Percentiles rank a stretch among this genome's conserved stretches.
phyloP scores from a whole-genome alignment of 1,140 invertebrate genomes.

The Drosophila pruinosa region DNA sequence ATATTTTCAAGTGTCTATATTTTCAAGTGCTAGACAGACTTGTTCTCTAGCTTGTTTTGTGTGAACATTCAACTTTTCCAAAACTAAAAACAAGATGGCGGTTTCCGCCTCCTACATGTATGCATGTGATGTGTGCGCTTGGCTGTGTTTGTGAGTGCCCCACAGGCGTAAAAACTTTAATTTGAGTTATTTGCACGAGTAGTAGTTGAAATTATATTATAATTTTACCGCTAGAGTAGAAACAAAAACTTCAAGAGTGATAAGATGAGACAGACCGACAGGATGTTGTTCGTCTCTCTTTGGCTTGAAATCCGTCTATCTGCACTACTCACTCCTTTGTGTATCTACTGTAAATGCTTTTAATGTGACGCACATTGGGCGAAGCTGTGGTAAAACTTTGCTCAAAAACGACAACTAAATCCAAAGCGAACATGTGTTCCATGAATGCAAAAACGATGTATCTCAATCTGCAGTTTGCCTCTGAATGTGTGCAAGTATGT shows the following conservation, averaged over 20 bases:
- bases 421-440: slow-evolving; percentile 54
- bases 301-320: background rate
- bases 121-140: background rate
- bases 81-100: slow-evolving; percentile 72
- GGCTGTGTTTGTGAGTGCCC: slow-evolving; percentile 36
- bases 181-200: slow-evolving; percentile 73
- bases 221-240: slow-evolving; percentile 55
- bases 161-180: slow-evolving; percentile 72
- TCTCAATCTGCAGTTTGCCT: slow-evolving; percentile 15
- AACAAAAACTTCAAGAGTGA: slow-evolving; percentile 70
- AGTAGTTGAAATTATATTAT: slow-evolving; percentile 73
- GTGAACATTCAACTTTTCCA: slow-evolving; percentile 59
- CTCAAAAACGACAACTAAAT: slow-evolving; percentile 64
- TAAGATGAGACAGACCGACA: slow-evolving; percentile 34
- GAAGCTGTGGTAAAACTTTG: slow-evolving; percentile 43
- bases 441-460: slow-evolving; percentile 73
- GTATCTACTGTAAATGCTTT: slow-evolving; percentile 58
- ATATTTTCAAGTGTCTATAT: slow-evolving; percentile 7
- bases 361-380: slow-evolving; percentile 60
- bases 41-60: slow-evolving; percentile 45
- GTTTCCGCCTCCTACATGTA: slow-evolving; percentile 3
- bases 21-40: slow-evolving; percentile 8
- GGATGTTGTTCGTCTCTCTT: background rate
- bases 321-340: slow-evolving; percentile 22
- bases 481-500: background rate